Evolutionary conservation across 2,797 vertebrate species (phyloP), one percentile per base, ranked within the genome.

Genomic region (Squalus acanthias): DNA sequence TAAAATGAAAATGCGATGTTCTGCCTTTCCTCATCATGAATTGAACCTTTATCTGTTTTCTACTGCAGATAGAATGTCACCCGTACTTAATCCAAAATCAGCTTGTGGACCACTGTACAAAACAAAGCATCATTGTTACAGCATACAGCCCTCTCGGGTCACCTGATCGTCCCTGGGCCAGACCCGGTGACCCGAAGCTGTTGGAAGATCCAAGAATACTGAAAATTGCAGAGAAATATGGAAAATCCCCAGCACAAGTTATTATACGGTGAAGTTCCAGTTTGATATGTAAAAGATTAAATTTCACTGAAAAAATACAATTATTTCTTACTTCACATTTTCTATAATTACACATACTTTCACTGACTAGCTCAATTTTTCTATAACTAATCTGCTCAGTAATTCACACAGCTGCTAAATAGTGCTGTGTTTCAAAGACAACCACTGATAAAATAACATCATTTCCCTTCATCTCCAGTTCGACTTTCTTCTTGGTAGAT

Each of bases 141-240:
- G 98, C 98, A 95, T 98, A 98, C 96, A 98, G 98, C 96, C 98
- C 98, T 82, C 97, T 98, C 96, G 98, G 98, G 89, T 98, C 98
- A 5, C 97, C 98, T 33, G 98, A 98, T 97, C 97, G 98, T 96
- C 98, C 98, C 82, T 98, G 98, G 98, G 98, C 97, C 20, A 97
- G 97, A 92, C 93, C 98, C 3, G 96, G 97, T 46, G 98, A 98
- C 82, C 98, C 97, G 0, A 96, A 96, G 57, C 96, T 98, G 96
- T 96, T 98, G 94, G 97, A 97, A 57, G 98, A 98, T 95, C 97
- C 97, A n/a, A 96, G 60, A 95, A 97, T 98, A 65, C 96, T 69
- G 39, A 96, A 92, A 9, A 96, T 98, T 0, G 97, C 97, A 50
- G 79, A 96, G 74, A 97, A 96, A 96, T 97, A 98, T 96, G 96